These are phyloP conservation scores for Meloidogyne floridensis DNA, from an alignment of 1,140 invertebrate genomes.

Conservation along the genomic window DNA sequence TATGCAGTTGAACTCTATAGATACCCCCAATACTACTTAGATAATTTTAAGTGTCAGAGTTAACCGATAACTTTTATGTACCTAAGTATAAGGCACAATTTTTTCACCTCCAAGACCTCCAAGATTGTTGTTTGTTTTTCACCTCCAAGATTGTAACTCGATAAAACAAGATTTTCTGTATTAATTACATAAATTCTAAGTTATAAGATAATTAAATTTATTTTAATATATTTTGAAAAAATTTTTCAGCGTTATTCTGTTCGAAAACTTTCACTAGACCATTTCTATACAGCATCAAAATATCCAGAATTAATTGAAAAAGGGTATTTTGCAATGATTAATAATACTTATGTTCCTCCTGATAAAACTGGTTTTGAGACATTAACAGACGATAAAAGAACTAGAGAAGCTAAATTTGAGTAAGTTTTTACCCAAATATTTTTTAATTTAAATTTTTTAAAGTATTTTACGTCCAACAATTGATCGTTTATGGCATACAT, in stretches of 20 bases:
- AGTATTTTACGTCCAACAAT: conserved; percentile 44
- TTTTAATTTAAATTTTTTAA: background rate
- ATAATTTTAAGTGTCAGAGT: no score
- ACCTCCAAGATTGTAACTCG: no score
- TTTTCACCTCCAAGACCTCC: no score
- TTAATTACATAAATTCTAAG: no score
- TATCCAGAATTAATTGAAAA: conserved; percentile 33
- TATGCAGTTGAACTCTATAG: no score
- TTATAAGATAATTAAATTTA: no score
- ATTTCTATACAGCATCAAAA: conserved; percentile 34
- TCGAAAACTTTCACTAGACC: conserved; percentile 34
- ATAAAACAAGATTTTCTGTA: no score
- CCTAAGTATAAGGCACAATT: no score
- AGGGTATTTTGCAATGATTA: conserved; percentile 41
- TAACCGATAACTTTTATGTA: no score
- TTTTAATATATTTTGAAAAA: background rate
- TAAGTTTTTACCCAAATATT: conserved; percentile 7
- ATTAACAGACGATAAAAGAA: conserved; percentile 34
- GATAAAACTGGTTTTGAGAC: conserved; percentile 42
- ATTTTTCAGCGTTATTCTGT: conserved; percentile 29
- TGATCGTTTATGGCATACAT: conserved; percentile 30
- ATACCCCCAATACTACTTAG: no score
- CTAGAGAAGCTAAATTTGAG: conserved; percentile 35
- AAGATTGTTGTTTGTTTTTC: no score
- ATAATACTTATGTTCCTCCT: conserved; percentile 41